Evolutionary conservation across 2,888 invertebrate species (phyloP).

Genomic region (Diachrysia chrysitis): DNA sequence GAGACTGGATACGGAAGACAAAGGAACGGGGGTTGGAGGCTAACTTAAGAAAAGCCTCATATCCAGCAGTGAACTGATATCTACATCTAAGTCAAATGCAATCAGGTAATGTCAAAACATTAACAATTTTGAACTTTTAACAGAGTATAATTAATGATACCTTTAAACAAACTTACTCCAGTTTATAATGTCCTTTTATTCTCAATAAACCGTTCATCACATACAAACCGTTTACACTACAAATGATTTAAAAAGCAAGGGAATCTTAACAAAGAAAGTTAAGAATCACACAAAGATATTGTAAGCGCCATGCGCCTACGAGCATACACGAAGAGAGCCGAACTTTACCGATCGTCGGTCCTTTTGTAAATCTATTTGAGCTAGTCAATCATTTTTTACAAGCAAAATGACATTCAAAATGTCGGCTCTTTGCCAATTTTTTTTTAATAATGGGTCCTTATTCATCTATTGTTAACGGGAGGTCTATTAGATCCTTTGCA

Average conservation of each 20-base stretch:
- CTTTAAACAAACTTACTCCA: background rate
- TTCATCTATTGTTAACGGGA: conserved; percentile 78
- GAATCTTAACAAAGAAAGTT: conserved; percentile 34
- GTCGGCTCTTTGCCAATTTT: conserved; percentile 73
- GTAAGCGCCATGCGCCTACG: conserved; percentile 28
- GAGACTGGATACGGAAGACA: too few species aligned
- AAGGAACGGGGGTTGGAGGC: too few species aligned
- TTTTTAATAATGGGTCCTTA: conserved; percentile 74
- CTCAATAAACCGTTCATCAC: conserved; percentile 12
- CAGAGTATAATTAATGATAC: background rate
- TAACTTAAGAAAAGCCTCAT: too few species aligned
- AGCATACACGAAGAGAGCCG: conserved; percentile 38
- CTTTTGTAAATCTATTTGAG: conserved; percentile 66
- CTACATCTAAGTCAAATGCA: too few species aligned
- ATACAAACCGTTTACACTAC: conserved; percentile 34
- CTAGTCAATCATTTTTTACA: conserved; percentile 76
- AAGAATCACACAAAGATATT: background rate
- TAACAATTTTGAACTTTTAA: background rate
- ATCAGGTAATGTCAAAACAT: background rate
- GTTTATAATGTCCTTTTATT: background rate
- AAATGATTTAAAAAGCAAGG: conserved; percentile 10
- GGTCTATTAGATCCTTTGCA: conserved; percentile 74
- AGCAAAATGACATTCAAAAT: conserved; percentile 74
- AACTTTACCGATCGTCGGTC: conserved; percentile 40
- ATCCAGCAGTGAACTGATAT: too few species aligned